Evolutionary conservation across 2,888 invertebrate genomes (phyloP), one percentile per base, ranked within the genome.

Genomic region (Conistra vaccinii): DNA sequence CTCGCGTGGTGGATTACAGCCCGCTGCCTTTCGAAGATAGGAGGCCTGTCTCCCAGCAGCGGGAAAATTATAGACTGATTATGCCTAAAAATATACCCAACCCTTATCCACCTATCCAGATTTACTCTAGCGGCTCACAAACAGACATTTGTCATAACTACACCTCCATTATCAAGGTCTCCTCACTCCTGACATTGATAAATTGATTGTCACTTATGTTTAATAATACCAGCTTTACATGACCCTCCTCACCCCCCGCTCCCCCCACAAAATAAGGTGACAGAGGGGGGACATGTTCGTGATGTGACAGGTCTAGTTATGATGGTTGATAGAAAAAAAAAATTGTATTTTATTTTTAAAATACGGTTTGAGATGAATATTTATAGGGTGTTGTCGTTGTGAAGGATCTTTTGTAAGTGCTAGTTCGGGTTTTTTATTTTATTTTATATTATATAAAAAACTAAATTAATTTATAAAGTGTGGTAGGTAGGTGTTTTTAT

Each of bases 131-230:
- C 26, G 35, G 3, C 5, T 29, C 73, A 35, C 57, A 67, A 83
- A 83, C 79, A 79, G n/a, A 69, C 81, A 81, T 81, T 80, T 69
- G 73, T 81, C 84, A 84, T 69, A 80, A 73, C 80, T 73, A 80
- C 61, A 42, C 23, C 53, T 61, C 81, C 84, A 84, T 81, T 81
- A 84, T 80, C 63, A 61, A 17, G 45, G 66, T 74, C 65, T 79
- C 66, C 14, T 53, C 84, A 66, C 65, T 58, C 32, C 29, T 42
- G 84, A 81, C 81, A 80, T 67, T 61, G 81, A 81, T 84, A 84
- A 84, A 81, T 80, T 69, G 73, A 67, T 58, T 62, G 74, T 80
- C 66, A 81, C 66, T 84, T 69, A 69, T 74, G 80, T 60, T 69
- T 73, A 72, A 80, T 69, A 73, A 63, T 39, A 69, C 81, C 80